Evolutionary conservation across 2,797 vertebrate species (phyloP), one percentile per base, ranked within the genome.

Genomic region (Amniataba percoides): DNA sequence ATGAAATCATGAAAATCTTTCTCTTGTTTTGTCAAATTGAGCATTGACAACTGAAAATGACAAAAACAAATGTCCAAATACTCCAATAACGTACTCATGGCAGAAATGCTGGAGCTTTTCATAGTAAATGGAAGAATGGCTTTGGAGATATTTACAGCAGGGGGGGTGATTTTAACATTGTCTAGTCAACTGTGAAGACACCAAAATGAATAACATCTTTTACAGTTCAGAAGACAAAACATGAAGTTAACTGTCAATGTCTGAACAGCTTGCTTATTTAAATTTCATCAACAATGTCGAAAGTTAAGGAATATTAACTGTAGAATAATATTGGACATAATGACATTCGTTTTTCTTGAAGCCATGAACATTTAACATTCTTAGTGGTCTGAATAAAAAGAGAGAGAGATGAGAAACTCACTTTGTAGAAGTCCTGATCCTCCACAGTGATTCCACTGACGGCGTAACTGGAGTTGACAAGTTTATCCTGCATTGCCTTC

Each of bases 341-440:
- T 45, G 55, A 56, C 21, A 60, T 8, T 8, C 10, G 27, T 48
- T 56, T 57, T 27, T 25, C n/a, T n/a, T 46, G 9, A 31, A 61
- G 12, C 9, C 9, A 67, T 48, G 27, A 42, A 31, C 52, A 18
- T 12, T 59, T 39, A 39, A 65, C 8, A 7, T 16, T 58, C 18
- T 51, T n/a, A 59, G 51, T 18, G 11, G 42, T 70, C 45, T 81
- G 63, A 27, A 23, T 21, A 58, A 23, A 61, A 11, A 65, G 13
- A 31, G 0, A n/a, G 23, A 43, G 15, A 40, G 46, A 63, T 12
- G 18, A 75, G 27, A 25, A 78, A 88, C 94, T 94, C 90, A 99
- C 98, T 95, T 97, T 99, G 93, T 97, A 99, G 88, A 97, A 95
- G 67, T 95, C 96, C 36, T 95, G 91, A 0, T 89, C 81, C 72